Evolutionary conservation across 2,113 vertebrate species (phyloP).

Genomic region (Stegastes partitus): DNA sequence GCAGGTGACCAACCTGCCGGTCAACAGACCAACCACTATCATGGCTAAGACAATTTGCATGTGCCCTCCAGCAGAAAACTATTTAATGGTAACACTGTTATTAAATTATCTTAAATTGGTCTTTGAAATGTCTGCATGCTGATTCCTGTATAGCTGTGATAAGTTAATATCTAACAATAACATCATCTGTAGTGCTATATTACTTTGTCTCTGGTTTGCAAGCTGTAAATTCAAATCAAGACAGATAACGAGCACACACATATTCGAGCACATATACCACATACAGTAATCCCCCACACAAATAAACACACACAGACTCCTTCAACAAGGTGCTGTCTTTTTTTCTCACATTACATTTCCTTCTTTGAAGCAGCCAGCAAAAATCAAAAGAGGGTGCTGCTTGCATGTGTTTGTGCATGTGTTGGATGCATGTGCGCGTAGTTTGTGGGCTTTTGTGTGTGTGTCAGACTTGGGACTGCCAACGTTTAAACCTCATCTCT

Average conservation of each 20-base stretch:
- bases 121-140: neutral
- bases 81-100: neutral
- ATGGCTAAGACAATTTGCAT: neutral
- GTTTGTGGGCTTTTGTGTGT: slow-evolving; percentile 12
- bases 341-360: slow-evolving; percentile 26
- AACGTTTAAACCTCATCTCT: slow-evolving; percentile 86
- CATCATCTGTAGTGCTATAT: neutral
- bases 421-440: neutral
- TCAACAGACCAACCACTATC: too few species aligned
- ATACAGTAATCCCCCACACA: slow-evolving; percentile 6
- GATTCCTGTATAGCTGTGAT: neutral
- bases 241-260: neutral
- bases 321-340: slow-evolving; percentile 7
- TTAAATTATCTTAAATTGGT: neutral
- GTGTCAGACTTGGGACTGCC: slow-evolving; percentile 81
- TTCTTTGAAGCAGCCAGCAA: slow-evolving; percentile 44
- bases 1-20: too few species aligned
- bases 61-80: neutral
- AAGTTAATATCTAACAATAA: neutral
- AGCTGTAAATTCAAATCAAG: slow-evolving; percentile 23
- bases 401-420: slow-evolving; percentile 14
- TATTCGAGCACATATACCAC: slow-evolving; percentile 9
- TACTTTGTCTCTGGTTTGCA: neutral
- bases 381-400: slow-evolving; percentile 29
- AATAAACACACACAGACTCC: slow-evolving; percentile 21